Evolutionary conservation across 1,140 invertebrate genomes (phyloP).

Genomic region (Leguminivora glycinivorella): DNA sequence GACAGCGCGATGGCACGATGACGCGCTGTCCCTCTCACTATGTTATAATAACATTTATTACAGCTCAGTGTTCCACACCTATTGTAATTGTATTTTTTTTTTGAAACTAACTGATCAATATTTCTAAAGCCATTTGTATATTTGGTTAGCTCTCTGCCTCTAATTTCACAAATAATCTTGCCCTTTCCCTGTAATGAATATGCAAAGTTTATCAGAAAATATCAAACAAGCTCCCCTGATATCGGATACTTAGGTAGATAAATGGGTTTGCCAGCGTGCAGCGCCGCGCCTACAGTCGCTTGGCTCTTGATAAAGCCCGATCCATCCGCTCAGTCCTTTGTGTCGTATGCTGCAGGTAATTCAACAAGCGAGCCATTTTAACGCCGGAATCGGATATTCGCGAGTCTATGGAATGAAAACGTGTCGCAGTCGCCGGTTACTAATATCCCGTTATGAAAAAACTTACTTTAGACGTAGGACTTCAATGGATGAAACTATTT

Average conservation of each 20-base stretch:
- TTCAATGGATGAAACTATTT: too few species aligned
- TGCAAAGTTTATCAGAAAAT: neutral
- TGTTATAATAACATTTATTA: too few species aligned
- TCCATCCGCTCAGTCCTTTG: slow-evolving; percentile 2
- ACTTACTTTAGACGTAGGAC: too few species aligned
- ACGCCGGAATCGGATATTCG: neutral
- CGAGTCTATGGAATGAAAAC: neutral
- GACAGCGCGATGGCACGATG: too few species aligned
- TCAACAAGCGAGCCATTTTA: slow-evolving; percentile 5
- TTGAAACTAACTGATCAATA: too few species aligned
- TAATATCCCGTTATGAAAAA: neutral
- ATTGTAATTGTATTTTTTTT: too few species aligned
- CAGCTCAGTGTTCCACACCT: too few species aligned
- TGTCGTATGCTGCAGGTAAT: slow-evolving; percentile 5
- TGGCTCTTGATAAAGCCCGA: neutral
- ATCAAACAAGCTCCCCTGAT: neutral
- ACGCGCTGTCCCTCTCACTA: too few species aligned
- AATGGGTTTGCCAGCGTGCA: neutral
- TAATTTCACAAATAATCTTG: neutral
- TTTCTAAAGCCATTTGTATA: too few species aligned
- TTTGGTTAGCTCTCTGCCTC: too few species aligned
- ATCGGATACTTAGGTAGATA: neutral
- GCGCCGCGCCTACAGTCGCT: slow-evolving; percentile 3
- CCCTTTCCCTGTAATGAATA: neutral
- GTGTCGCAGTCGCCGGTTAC: neutral